Base-by-base conservation (phyloP, 53 echinoderm and acorn worm genomes). In the Zoroaster sp. region DNA sequence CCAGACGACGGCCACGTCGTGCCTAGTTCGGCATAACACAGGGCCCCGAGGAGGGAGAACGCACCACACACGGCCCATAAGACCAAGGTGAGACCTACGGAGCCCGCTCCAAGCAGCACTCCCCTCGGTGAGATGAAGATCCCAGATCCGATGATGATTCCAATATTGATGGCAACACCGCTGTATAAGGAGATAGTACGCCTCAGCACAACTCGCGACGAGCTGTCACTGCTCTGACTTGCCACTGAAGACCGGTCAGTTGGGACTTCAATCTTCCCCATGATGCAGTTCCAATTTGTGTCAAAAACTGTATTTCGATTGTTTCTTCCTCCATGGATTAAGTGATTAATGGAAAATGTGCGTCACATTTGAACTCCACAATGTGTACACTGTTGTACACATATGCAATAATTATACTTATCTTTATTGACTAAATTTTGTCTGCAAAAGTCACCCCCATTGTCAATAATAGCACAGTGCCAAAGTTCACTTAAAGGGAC, bases 91-190 rank as follows among this genome's bases (percentile, higher is more conserved):
- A 96, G 72, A 28, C 96, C 96, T 6, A 96, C 92, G 40, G 93
- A 93, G 68, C 96, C 96, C 9, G 92, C 91, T 10, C 94, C 96
- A 25, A 69, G 79, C 23, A 96, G 73, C 9, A 96, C 96, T 25
- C 96, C 96, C 74, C 94, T 96, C 21, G 96, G 96, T 9, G 96
- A 92, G 78, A 96, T 83, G 66, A 96, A 96, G 74, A 96, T 96
- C 10, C 96, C 96, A 17, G 96, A 96, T n/a, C 96, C 96, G 43
- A 96, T 96, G 75, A 96, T 91, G 72, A 94, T 92, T 4, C 96
- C 96, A 4, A 96, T 65, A 59, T 96, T 96, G 37, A 96, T 88
- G 17, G 94, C 94, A n/a, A 94, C 96, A 0, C 96, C 96, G 55
- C 94, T 91, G 15, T 92, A 82, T 3, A 96, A 83, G 11, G 92